Percentiles rank a stretch among this genome's conserved stretches.
Conservation (phyloP, 2,113 vertebrate species). For the Pituophis catenifer region DNA sequence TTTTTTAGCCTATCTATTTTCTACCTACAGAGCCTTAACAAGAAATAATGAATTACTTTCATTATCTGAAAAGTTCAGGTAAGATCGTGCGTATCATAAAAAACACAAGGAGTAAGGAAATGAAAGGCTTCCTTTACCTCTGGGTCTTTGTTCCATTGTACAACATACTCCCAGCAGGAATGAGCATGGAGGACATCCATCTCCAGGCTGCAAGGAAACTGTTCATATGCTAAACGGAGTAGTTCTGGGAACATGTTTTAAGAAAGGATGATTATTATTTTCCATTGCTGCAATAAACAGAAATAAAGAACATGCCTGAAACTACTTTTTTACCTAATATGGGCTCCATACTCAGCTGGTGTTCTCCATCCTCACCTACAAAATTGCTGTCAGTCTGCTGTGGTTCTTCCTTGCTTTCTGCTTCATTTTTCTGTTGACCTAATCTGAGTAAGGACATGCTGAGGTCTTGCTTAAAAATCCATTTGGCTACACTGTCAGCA, state of each 20-base stretch:
- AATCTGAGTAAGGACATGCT: constrained; percentile 75
- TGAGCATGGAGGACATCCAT: constrained; percentile 87
- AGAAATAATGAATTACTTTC: neutral
- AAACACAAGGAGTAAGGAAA: neutral
- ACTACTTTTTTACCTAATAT: constrained; percentile 61
- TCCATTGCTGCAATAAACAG: neutral
- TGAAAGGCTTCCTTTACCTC: constrained; percentile 75
- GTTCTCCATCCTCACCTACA: constrained; percentile 44
- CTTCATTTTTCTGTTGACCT: constrained; percentile 64
- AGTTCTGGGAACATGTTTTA: constrained; percentile 72
- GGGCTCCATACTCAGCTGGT: constrained; percentile 57
- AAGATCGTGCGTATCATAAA: neutral
- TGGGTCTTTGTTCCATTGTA: constrained; percentile 98
- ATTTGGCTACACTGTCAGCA: constrained; percentile 91
- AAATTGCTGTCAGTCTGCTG: constrained; percentile 31
- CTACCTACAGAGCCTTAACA: neutral
- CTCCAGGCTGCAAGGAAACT: constrained; percentile 91
- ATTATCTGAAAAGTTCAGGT: neutral
- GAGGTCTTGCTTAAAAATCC: constrained; percentile 89
- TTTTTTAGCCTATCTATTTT: neutral
- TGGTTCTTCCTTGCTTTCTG: constrained; percentile 54
- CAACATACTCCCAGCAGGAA: constrained; percentile 96
- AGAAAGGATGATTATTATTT: constrained; percentile 4
- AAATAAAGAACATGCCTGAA: neutral
- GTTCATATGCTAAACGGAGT: constrained; percentile 78